Conservation (phyloP, 1,140 invertebrate species). For the Stegodyphus mimosarum region DNA sequence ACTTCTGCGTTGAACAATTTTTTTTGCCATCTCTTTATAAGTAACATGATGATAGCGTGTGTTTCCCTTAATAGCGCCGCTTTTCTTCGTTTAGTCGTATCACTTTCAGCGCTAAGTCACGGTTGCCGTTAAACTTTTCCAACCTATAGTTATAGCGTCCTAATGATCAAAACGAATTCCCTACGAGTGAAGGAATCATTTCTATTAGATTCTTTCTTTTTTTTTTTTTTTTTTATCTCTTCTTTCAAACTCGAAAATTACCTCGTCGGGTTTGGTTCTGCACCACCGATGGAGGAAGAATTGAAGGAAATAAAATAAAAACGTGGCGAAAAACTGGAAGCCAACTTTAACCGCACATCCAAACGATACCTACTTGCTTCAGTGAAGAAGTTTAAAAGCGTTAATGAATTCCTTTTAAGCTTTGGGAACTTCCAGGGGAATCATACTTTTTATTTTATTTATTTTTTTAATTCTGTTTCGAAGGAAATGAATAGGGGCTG, state of each 20-base stretch:
- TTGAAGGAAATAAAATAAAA: not conserved
- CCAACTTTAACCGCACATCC: constrained; percentile 1
- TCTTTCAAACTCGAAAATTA: too few species aligned
- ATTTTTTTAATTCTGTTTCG: constrained; percentile 23
- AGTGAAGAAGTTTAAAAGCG: constrained; percentile 22
- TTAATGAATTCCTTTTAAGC: constrained; percentile 52
- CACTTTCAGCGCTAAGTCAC: not conserved
- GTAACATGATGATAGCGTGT: too few species aligned
- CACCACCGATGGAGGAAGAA: not conserved
- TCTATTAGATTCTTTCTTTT: too few species aligned
- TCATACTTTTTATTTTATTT: constrained; percentile 3
- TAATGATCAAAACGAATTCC: too few species aligned
- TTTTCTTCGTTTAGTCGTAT: not conserved
- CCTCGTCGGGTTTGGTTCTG: not conserved
- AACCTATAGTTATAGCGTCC: too few species aligned
- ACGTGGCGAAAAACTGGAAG: not conserved
- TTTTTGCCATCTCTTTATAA: too few species aligned
- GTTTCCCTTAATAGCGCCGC: too few species aligned
- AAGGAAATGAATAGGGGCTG: constrained; percentile 36
- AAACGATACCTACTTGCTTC: constrained; percentile 9
- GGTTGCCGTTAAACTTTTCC: too few species aligned
- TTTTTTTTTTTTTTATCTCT: too few species aligned
- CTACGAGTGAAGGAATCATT: too few species aligned
- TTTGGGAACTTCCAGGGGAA: not conserved
- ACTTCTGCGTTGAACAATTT: too few species aligned